Evolutionary conservation across 1,140 invertebrate genomes (phyloP).

Genomic region (Heterodera schachtii): DNA sequence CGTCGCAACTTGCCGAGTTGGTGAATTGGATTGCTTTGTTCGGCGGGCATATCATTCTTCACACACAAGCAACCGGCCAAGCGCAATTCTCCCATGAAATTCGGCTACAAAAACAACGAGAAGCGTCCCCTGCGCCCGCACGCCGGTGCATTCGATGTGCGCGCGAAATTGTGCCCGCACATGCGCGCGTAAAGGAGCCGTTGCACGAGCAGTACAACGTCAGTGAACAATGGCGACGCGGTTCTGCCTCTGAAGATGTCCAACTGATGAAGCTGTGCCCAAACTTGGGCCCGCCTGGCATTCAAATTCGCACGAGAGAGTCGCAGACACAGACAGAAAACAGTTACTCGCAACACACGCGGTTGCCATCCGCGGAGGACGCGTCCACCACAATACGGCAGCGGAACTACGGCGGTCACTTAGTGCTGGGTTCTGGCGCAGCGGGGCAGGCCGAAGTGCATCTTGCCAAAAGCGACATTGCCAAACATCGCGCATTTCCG

Average conservation of each 20-base stretch:
- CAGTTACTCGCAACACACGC: conserved; percentile 26
- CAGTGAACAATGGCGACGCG: conserved; percentile 23
- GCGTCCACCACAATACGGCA: conserved; percentile 1
- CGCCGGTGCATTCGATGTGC: conserved; percentile 27
- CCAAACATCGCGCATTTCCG: conserved; percentile 8
- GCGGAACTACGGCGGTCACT: not conserved
- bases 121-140: conserved; percentile 27
- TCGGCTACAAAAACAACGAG: conserved; percentile 33
- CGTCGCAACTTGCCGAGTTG: conserved; percentile 32
- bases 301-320: conserved; percentile 24
- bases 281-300: conserved; percentile 18
- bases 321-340: conserved; percentile 13
- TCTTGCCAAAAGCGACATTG: conserved; percentile 13
- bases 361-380: conserved; percentile 4
- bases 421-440: conserved; percentile 8
- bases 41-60: conserved; percentile 46
- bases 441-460: conserved; percentile 3
- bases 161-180: conserved; percentile 20
- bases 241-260: not conserved
- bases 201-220: conserved; percentile 17
- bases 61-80: conserved; percentile 43
- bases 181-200: conserved; percentile 5
- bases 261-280: conserved; percentile 11
- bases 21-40: conserved; percentile 36
- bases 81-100: conserved; percentile 32